A percentile compares a stretch with the other conserved stretches of the same genome.
phyloP scores from a whole-genome alignment of 2,888 invertebrate species.

The Cataglyphis albicans region DNA sequence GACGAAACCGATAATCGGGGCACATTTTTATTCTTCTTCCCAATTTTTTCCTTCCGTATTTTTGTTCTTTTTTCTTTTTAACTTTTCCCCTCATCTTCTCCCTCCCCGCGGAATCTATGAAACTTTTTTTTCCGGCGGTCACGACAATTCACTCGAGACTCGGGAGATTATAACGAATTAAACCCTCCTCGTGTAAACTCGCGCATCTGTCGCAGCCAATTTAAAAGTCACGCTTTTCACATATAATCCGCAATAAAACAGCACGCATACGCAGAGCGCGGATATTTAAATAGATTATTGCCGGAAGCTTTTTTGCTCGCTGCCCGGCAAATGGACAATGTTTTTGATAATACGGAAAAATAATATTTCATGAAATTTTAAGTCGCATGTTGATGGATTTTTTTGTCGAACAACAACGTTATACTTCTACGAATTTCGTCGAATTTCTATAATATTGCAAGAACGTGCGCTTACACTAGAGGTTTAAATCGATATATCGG shows the following conservation, averaged over 20 bases:
- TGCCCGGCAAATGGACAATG: slow-evolving; percentile 17
- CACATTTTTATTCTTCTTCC: not conserved
- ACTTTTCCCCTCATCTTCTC: not conserved
- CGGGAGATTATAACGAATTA: slow-evolving; percentile 38
- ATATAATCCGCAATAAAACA: slow-evolving; percentile 43
- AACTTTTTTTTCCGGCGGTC: slow-evolving; percentile 22
- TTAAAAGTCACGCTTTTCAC: slow-evolving; percentile 44
- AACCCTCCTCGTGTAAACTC: slow-evolving; percentile 39
- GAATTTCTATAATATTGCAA: not conserved
- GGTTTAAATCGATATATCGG: slow-evolving; percentile 19
- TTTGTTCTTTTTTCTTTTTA: not conserved
- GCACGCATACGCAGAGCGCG: not conserved
- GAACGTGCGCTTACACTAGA: not conserved
- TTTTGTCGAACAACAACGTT: slow-evolving; percentile 14
- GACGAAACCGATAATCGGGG: not conserved
- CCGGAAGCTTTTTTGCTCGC: slow-evolving; percentile 49
- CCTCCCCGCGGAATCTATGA: not conserved
- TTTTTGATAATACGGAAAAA: slow-evolving; percentile 40
- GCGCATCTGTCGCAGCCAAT: slow-evolving; percentile 52
- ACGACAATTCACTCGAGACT: slow-evolving; percentile 47
- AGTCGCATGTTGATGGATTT: slow-evolving; percentile 19
- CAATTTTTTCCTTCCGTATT: not conserved
- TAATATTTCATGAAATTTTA: slow-evolving; percentile 27
- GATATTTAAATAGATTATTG: slow-evolving; percentile 49
- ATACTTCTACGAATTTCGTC: not conserved